These are phyloP conservation scores for Drosophila yooni DNA, from an alignment of 2,888 invertebrate genomes.

Conservation along the genomic window DNA sequence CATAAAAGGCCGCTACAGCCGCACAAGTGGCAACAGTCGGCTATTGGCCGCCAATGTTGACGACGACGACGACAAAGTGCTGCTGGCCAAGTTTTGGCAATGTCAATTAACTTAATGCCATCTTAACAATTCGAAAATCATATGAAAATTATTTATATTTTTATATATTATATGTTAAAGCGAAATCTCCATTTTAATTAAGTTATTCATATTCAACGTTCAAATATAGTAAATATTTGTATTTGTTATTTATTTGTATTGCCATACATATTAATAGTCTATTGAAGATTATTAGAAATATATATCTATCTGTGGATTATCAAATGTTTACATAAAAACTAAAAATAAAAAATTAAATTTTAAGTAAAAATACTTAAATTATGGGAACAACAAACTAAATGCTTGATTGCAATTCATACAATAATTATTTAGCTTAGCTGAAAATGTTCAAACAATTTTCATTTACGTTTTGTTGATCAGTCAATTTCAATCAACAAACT, in stretches of 20 bases:
- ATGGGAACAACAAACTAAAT: not conserved
- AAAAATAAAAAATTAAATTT: not conserved
- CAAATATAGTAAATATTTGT: not conserved
- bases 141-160: not conserved
- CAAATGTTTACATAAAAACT: not conserved
- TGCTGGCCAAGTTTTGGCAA: not conserved
- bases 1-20: constrained; percentile 49
- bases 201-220: not conserved
- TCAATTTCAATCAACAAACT: constrained; percentile 2
- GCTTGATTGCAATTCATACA: not conserved
- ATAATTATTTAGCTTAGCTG: not conserved
- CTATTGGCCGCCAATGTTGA: constrained; percentile 36
- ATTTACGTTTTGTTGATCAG: not conserved
- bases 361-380: not conserved
- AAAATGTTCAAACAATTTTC: not conserved
- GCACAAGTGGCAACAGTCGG: constrained; percentile 46
- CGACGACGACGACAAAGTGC: constrained; percentile 27
- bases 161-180: too few species aligned
- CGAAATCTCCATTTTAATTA: not conserved
- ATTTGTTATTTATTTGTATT: not conserved
- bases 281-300: not conserved
- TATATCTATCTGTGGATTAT: not conserved
- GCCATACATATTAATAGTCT: not conserved
- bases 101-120: not conserved
- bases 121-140: not conserved